These are phyloP conservation scores for Amphipoea oculea DNA, from an alignment of 2,888 invertebrate genomes.

Conservation along the genomic window DNA sequence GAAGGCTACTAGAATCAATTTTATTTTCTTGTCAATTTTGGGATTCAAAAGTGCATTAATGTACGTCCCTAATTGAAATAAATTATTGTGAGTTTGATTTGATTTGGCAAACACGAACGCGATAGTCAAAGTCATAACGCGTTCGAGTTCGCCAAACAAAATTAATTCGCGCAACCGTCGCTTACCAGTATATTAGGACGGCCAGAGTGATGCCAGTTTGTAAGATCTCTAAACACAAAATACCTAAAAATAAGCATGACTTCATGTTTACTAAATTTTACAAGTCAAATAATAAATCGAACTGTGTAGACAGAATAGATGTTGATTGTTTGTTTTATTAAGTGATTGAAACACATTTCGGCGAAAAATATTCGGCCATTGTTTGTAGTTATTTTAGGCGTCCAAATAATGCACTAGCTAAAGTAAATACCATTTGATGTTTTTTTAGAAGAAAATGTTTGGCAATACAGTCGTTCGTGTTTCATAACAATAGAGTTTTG, in stretches of 20 bases:
- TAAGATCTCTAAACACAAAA: background rate
- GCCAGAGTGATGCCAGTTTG: background rate
- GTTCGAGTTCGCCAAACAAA: background rate
- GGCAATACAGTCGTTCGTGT: background rate
- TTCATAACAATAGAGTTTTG: background rate
- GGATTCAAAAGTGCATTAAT: background rate
- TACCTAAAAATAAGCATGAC: background rate
- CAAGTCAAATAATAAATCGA: slow-evolving; percentile 3
- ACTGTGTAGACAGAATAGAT: slow-evolving; percentile 1
- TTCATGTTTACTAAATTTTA: slow-evolving; percentile 14
- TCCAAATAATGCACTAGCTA: slow-evolving; percentile 16
- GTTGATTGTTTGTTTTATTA: slow-evolving; percentile 30
- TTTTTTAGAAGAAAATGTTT: background rate
- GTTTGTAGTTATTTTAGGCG: slow-evolving; percentile 28
- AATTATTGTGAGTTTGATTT: background rate
- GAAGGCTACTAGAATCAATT: background rate
- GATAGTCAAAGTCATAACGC: background rate
- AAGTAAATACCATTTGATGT: slow-evolving; percentile 30
- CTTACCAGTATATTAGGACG: background rate
- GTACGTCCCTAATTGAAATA: background rate
- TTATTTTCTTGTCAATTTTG: background rate
- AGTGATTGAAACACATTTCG: slow-evolving; percentile 32
- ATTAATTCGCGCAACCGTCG: background rate
- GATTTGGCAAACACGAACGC: background rate
- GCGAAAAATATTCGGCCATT: slow-evolving; percentile 31